These are phyloP conservation scores for Salarias fasciatus DNA, from an alignment of 2,797 vertebrate genomes.

Conservation along the genomic window DNA sequence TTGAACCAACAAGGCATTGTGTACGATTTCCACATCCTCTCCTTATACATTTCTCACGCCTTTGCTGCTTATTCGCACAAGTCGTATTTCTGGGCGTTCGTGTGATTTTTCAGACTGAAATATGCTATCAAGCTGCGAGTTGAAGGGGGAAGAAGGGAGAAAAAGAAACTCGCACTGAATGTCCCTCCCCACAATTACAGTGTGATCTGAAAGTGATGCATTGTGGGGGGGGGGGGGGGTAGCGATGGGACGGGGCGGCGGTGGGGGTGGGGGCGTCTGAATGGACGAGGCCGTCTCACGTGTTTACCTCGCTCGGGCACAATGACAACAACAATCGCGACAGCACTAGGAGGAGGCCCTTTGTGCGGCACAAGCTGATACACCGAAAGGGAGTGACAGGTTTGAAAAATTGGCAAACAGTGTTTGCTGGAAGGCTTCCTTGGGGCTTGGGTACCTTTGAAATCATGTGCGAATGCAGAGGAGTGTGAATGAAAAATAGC, in stretches of 20 bases:
- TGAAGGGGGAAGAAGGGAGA: not conserved
- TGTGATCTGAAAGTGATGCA: slow-evolving; percentile 43
- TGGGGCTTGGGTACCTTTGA: slow-evolving; percentile 71
- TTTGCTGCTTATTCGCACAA: slow-evolving; percentile 23
- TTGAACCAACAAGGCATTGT: slow-evolving; percentile 12
- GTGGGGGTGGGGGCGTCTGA: not conserved
- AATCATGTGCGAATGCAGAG: slow-evolving; percentile 74
- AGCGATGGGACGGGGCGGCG: not conserved
- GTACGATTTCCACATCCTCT: slow-evolving; percentile 8
- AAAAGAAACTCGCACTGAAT: not conserved
- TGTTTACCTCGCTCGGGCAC: slow-evolving; percentile 61
- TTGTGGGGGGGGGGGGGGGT: slow-evolving; percentile 11
- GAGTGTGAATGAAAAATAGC: slow-evolving; percentile 78
- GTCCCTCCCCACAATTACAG: slow-evolving; percentile 29
- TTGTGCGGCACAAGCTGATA: slow-evolving; percentile 70
- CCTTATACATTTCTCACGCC: slow-evolving; percentile 2
- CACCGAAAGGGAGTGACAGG: slow-evolving; percentile 85
- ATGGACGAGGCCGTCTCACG: slow-evolving; percentile 41
- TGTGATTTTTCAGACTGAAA: slow-evolving; percentile 46
- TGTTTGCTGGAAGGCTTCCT: slow-evolving; percentile 86
- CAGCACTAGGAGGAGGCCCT: slow-evolving; percentile 47
- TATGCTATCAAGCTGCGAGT: slow-evolving; percentile 9
- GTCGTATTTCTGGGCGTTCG: slow-evolving; percentile 20
- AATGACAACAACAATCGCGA: slow-evolving; percentile 60
- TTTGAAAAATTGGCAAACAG: slow-evolving; percentile 88